phyloP scores from a whole-genome alignment of 2,113 vertebrate genomes.

The Ageneiosus marmoratus region DNA sequence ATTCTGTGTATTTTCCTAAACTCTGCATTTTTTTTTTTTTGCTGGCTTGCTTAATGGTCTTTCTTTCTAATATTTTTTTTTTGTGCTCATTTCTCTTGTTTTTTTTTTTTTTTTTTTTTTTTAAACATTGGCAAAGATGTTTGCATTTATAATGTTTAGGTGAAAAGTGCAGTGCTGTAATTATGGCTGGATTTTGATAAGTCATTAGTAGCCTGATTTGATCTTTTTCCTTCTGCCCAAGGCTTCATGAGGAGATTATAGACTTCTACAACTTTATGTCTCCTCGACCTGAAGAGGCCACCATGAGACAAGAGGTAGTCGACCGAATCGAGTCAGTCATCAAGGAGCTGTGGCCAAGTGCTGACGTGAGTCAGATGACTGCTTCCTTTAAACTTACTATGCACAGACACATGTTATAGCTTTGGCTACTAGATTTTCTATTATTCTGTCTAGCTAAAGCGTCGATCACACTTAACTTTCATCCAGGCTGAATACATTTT shows the following conservation, averaged over 20 bases:
- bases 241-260: conserved; percentile 95
- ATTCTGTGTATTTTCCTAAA: neutral
- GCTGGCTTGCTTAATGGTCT: neutral
- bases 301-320: conserved; percentile 97
- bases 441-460: too few relatives aligned
- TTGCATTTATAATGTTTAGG: neutral
- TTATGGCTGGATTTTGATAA: neutral
- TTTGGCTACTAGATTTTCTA: too few relatives aligned
- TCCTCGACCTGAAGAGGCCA: conserved; percentile 90
- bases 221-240: conserved; percentile 56
- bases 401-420: neutral
- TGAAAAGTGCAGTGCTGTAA: neutral
- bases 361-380: conserved; percentile 80
- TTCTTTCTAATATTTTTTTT: neutral
- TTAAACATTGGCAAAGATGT: neutral
- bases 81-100: neutral
- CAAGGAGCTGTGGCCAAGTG: conserved; percentile 94
- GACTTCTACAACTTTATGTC: conserved; percentile 99
- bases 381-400: neutral
- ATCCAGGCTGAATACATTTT: too few relatives aligned
- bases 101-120: neutral
- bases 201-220: neutral
- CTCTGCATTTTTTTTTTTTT: neutral
- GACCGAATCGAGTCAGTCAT: conserved; percentile 92
- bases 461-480: too few relatives aligned